A percentile compares a stretch with the other conserved stretches of the same genome.
These are phyloP conservation scores for Caranx ignobilis DNA, from an alignment of 2,113 vertebrate genomes.

Conservation along the genomic window DNA sequence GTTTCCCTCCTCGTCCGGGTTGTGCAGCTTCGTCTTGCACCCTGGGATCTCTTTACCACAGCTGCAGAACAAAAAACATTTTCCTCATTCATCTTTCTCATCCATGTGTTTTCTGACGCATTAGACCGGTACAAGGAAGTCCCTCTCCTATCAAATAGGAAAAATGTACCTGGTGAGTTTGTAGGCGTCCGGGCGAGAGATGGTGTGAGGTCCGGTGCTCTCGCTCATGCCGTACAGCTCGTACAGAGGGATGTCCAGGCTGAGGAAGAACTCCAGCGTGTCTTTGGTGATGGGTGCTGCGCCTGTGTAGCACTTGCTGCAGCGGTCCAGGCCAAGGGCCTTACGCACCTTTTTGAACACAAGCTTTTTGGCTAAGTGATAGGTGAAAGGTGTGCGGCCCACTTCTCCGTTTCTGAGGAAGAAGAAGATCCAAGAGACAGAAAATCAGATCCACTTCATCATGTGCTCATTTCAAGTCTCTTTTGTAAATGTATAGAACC, in stretches of 20 bases:
- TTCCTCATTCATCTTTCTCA: fast-evolving
- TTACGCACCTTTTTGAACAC: conserved; percentile 90
- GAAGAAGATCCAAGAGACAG: not conserved
- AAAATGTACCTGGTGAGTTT: conserved; percentile 86
- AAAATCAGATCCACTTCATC: not conserved
- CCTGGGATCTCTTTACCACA: conserved; percentile 89
- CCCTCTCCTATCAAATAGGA: fast-evolving
- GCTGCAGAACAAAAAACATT: conserved; percentile 72
- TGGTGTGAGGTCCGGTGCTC: conserved; percentile 89
- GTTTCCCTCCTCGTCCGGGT: conserved; percentile 79
- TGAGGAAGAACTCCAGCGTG: conserved; percentile 93
- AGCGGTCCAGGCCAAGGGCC: conserved; percentile 90
- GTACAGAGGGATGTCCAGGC: conserved; percentile 89
- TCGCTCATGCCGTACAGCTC: conserved; percentile 96
- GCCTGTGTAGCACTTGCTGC: conserved; percentile 87
- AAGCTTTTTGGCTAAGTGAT: conserved; percentile 87
- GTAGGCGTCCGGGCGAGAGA: conserved; percentile 76
- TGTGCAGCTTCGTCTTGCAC: conserved; percentile 86
- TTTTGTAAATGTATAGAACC: not conserved
- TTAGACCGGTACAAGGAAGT: not conserved
- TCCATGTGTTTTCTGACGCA: fast-evolving
- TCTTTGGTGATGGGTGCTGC: conserved; percentile 92
- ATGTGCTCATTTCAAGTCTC: not conserved
- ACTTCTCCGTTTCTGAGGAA: conserved; percentile 53
- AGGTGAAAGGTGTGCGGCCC: conserved; percentile 76